Base-by-base conservation (phyloP, 2,797 vertebrate genomes). In the Sebastes cheni region DNA sequence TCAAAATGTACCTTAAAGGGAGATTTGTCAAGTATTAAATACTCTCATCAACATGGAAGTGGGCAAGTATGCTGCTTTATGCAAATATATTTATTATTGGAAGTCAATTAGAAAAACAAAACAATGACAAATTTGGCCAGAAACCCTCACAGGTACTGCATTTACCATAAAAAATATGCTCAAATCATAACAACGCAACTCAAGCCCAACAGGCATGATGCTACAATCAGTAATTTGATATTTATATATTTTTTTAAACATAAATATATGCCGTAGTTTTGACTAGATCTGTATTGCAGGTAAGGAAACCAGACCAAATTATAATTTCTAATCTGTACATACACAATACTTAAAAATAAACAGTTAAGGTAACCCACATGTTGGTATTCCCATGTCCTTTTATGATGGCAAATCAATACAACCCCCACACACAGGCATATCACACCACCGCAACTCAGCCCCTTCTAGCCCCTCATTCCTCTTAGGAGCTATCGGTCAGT, bases 351-450 rank as follows among this genome's bases (percentile, higher is more conserved):
- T 36, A 29, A n/a, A 4, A 56, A 34, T 46, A 23, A 20, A 39
- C n/a, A n/a, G 10, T 69, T 22, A 27, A 2, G 8, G 6, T 36
- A 67, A 34, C 39, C 25, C 77, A 66, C 7, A 62, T 61, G 36
- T 61, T 72, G 23, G 18, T 79, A 75, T 61, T 83, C 65, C 72
- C 25, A 29, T 77, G 58, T 36, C 27, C 6, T 73, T 72, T 71
- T 77, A 77, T 83, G 36, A 79, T 55, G 46, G 16, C 7, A 81
- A 85, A 90, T 88, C 88, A 79, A 92, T 90, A 71, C 20, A 67
- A 54, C n/a, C 9, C 65, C 30, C 59, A 55, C 42, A 75, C 36
- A 59, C 58, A 74, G 27, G 69, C 25, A 54, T 59, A 82, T 80
- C 54, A 42, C 75, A 79, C 64, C 42, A 61, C 55, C 66, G 78